Evolutionary conservation across 2,888 invertebrate genomes (phyloP), one percentile per base, ranked within the genome.

Genomic region (Dermolepida albohirtum): DNA sequence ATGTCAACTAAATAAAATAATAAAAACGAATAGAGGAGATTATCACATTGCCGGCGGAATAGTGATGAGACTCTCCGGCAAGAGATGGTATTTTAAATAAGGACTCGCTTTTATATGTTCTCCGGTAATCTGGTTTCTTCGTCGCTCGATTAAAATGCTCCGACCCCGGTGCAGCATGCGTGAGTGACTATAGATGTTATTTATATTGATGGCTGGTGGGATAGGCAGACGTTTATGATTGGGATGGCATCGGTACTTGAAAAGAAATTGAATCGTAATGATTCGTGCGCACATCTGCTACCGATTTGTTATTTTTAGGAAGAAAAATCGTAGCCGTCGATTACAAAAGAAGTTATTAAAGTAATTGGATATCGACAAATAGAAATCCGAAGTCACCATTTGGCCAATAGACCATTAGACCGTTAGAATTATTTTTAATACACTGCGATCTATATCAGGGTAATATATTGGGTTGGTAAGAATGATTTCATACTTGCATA

Each of bases 1-100:
- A 54, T 54, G 54, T 54, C 54, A 54, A 16, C 54, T 10, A 39
- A 54, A 39, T 40, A 39, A 39, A 54, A 54, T 40, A 54, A 54
- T 16, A 54, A 54, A 40, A 54, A 40, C 14, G 39, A 17, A 54
- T 5, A 17, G 29, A 14, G 10, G 8, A 54, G 54, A 54, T 54
- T 54, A 54, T 40, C 40, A 40, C 40, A 16, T 17, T 27, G 8
- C 47, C 17, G 47, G 17, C 17, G 14, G 14, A 17, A 47, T 4
- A 14, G 17, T 6, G 1, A 44, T 10, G 12, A 12, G 17, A 8
- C 12, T 12, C 8, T 11, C 17, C 8, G 17, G 1, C 8, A 47
- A 47, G 47, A 14, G 14, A 47, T 16, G 2, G 44, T 34, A 29
- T 29, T 59, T 44, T 59, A 44, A 57, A 22, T 44, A 47, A 22